A percentile compares a stretch with the other conserved stretches of the same genome.
Conservation (phyloP, 2,113 vertebrate genomes). For the Falcunculus frontatus region DNA sequence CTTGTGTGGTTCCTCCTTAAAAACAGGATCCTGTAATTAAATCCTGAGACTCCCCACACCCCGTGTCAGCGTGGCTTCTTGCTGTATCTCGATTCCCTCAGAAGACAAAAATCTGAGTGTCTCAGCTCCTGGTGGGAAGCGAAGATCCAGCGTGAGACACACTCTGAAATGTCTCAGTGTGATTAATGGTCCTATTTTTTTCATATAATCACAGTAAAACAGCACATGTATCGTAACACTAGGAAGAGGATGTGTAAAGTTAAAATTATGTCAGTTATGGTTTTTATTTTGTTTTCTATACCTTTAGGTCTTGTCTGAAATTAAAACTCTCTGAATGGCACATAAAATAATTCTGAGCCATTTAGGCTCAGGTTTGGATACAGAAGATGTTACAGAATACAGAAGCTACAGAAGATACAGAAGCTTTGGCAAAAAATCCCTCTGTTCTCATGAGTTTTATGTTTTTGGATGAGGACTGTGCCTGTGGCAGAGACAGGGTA, state of each 20-base stretch:
- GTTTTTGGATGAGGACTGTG: neutral
- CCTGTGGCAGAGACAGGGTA: neutral
- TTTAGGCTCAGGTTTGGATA: neutral
- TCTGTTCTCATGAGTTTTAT: neutral
- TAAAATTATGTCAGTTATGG: neutral
- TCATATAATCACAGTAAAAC: neutral
- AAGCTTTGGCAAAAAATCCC: neutral
- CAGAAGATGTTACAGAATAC: neutral
- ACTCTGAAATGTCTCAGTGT: neutral
- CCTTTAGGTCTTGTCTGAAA: neutral
- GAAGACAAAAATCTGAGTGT: neutral
- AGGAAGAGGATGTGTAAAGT: neutral
- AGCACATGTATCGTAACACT: neutral
- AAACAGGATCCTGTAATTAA: neutral
- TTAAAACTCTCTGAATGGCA: neutral
- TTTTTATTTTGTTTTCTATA: neutral
- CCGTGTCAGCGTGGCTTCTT: neutral
- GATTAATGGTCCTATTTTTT: neutral
- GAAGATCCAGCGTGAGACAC: neutral
- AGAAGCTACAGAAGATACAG: neutral
- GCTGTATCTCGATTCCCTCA: neutral
- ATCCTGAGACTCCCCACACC: neutral
- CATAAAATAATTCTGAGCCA: neutral
- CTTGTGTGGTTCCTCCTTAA: neutral
- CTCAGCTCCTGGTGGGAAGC: neutral